A percentile compares a stretch with the other conserved stretches of the same genome.
Evolutionary conservation across 2,113 vertebrate genomes (phyloP).

Genomic region (Oncorhynchus nerka): DNA sequence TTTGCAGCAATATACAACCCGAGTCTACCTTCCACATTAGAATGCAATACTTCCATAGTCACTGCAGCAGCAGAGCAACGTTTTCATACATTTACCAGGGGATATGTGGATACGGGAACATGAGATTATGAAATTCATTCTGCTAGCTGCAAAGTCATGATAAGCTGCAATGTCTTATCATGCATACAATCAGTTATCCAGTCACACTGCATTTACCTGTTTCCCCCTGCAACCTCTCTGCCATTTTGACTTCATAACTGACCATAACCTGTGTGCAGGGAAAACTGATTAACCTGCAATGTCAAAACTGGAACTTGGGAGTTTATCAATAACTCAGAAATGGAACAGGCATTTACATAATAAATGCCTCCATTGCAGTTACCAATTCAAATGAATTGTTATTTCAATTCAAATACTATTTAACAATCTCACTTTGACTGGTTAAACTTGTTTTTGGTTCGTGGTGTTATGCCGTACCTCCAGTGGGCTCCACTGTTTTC

Average conservation of each 20-base stretch:
- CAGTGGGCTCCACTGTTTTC: constrained; percentile 72
- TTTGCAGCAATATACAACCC: background rate
- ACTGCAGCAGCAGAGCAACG: background rate
- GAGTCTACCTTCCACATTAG: background rate
- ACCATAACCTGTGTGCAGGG: constrained; percentile 4
- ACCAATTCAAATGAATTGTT: background rate
- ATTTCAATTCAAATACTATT: background rate
- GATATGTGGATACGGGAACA: background rate
- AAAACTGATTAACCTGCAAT: background rate
- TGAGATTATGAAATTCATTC: background rate
- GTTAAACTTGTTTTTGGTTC: background rate
- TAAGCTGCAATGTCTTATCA: background rate
- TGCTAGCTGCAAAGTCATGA: background rate
- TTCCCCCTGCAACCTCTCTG: background rate
- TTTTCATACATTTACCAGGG: background rate
- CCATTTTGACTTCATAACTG: background rate
- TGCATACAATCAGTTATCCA: constrained; percentile 6
- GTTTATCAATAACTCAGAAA: background rate
- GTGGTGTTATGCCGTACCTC: constrained; percentile 68
- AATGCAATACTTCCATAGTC: background rate
- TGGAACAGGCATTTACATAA: background rate
- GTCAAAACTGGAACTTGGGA: background rate
- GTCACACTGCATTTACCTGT: background rate
- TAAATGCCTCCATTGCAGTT: background rate
- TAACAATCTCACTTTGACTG: too few relatives aligned